Evolutionary conservation across 2,888 invertebrate species (phyloP), one percentile per base, ranked within the genome.

Genomic region (Monoplex corrugatus): DNA sequence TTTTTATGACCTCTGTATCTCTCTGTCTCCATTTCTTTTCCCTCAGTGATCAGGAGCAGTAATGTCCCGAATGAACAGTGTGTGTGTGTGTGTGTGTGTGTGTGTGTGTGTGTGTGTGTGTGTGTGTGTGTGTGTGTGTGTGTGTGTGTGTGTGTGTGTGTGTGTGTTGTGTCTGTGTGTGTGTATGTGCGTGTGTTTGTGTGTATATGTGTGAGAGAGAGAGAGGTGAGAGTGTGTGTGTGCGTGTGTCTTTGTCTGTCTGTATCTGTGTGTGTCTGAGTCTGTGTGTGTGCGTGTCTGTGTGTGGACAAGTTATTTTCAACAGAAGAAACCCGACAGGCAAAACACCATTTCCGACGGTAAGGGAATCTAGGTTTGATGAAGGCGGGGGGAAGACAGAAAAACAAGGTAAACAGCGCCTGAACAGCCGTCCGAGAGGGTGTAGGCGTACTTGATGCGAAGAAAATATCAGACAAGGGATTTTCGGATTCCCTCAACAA

Each of bases 91-190:
- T 32, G 50, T 83, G 43, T 83, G 83, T 83, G 44, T 28, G 8
- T 83, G 44, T 83, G 83, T 83, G n/a, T n/a, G 43, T 40, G 40
- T 83, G 83, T 83, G 83, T 57, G 10, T 57, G 57, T 57, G 57
- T 57, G 57, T 57, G 57, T 57, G 57, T 10, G 57, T 57, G 57
- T 57, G 57, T 57, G 57, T 57, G 57, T 57, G 57, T 57, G 57
- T 2, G 57, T 57, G 57, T 10, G 57, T 57, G 57, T 10, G 57
- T 57, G 57, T 57, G 57, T 57, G 57, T 57, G 57, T 57, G 57
- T 57, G 57, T 57, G 57, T 57, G 57, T n/a, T 57, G 57, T 10
- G 57, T 57, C 19, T 16, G 16, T 16, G 16, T n/a, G n/a, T n/a
- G n/a, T n/a, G n/a, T n/a, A n/a, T n/a, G n/a, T n/a, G n/a, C n/a